A percentile compares a stretch with the other conserved stretches of the same genome.
Conservation (phyloP, 2,113 vertebrate species). For the Pangasianodon gigas region DNA sequence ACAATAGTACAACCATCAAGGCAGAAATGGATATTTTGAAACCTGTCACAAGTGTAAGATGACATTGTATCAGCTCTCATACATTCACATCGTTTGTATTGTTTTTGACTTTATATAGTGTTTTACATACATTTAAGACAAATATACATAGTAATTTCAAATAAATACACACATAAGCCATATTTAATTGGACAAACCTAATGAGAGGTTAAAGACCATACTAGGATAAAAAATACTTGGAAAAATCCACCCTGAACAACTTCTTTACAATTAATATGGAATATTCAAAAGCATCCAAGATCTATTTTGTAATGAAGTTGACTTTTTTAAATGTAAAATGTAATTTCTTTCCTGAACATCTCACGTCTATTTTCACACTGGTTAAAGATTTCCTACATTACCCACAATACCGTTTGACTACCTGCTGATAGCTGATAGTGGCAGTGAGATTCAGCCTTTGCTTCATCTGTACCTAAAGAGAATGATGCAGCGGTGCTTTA, state of each 20-base stretch:
- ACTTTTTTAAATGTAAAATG: not conserved
- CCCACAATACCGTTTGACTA: not conserved
- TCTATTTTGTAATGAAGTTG: not conserved
- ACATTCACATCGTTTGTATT: conserved; percentile 3
- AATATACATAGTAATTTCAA: not conserved
- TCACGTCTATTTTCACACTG: not conserved
- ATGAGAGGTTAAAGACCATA: not conserved
- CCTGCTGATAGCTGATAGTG: not conserved
- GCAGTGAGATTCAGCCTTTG: not conserved
- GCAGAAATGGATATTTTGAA: conserved; percentile 55
- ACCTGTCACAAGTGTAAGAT: not conserved
- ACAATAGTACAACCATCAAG: conserved; percentile 84
- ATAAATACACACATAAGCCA: conserved; percentile 6
- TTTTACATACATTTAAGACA: not conserved
- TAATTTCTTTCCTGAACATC: not conserved
- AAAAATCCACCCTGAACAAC: not conserved
- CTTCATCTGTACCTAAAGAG: not conserved
- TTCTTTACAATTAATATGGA: not conserved
- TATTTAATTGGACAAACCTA: conserved; percentile 16
- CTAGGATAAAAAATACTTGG: no score
- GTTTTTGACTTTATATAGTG: not conserved
- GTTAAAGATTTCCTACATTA: not conserved
- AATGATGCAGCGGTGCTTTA: not conserved
- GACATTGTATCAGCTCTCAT: not conserved
- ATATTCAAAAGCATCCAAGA: no score